Evolutionary conservation across 1,140 invertebrate genomes (phyloP).

Genomic region (Zelostemma sp.): DNA sequence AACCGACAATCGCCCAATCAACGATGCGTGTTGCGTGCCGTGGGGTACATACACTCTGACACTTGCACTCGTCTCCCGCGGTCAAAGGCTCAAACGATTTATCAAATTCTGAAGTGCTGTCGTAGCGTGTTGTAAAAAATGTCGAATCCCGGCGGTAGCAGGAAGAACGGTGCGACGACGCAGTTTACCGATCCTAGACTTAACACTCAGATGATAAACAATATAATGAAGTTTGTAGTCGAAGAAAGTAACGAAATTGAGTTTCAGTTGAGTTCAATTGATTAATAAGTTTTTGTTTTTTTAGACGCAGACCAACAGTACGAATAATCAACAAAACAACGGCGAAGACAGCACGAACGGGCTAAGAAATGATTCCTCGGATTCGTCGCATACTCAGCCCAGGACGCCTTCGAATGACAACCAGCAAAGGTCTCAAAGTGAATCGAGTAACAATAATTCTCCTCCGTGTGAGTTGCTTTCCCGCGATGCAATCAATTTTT

Average conservation of each 20-base stretch:
- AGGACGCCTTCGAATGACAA: slow-evolving; percentile 47
- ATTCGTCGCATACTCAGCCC: slow-evolving; percentile 50
- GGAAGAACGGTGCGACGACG: slow-evolving; percentile 88
- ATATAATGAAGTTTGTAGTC: slow-evolving; percentile 72
- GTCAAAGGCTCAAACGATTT: slow-evolving; percentile 51
- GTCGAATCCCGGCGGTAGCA: slow-evolving; percentile 81
- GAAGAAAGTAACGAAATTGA: no score
- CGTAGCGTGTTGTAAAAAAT: slow-evolving; percentile 74
- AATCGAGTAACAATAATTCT: slow-evolving; percentile 64
- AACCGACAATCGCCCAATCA: slow-evolving; percentile 19
- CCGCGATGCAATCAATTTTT: no score
- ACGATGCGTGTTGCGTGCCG: slow-evolving; percentile 53
- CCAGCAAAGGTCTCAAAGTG: slow-evolving; percentile 55
- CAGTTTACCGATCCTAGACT: slow-evolving; percentile 94
- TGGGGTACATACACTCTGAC: slow-evolving; percentile 33
- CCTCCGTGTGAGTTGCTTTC: slow-evolving; percentile 48
- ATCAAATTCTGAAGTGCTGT: slow-evolving; percentile 54
- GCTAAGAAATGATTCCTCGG: slow-evolving; percentile 45
- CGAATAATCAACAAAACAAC: slow-evolving; percentile 49
- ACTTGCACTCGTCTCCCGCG: slow-evolving; percentile 32
- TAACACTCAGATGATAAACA: slow-evolving; percentile 76
- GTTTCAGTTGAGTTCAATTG: no score
- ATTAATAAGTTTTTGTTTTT: slow-evolving; percentile 10
- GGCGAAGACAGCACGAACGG: slow-evolving; percentile 46
- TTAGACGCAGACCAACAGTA: slow-evolving; percentile 54